Base-by-base conservation (phyloP, 2,797 vertebrate genomes). In the Chaetodon trifasciatus region DNA sequence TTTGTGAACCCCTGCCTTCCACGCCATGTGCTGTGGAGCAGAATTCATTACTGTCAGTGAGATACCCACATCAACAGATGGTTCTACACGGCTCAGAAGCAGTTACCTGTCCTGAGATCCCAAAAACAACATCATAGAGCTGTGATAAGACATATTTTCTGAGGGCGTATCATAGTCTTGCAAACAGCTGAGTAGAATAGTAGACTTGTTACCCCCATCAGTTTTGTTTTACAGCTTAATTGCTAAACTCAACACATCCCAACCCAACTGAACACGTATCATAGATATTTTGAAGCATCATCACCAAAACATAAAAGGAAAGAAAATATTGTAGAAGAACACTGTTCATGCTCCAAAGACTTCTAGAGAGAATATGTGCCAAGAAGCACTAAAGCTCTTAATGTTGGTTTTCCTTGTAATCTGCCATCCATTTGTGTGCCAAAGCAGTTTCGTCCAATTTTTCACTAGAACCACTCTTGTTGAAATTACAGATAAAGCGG, bases 1-100 rank as follows among this genome's bases (percentile, higher is more conserved):
- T 28, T 88, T 84, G 71, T 82, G 56, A 88, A 92, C 86, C 62
- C 64, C 55, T 68, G 70, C 52, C 28, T 70, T 87, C 40, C 32
- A 70, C 75, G 55, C 39, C 71, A 71, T 81, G 70, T 61, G 82
- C 70, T 82, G 49, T 28, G 49, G 70, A 83, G 39, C 35, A 82
- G 52, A 86, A 92, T 89, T 57, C 78, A 92, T 88, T 76, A 35
- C 28, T 28, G 28, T 28, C 3, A 74, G 86, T 89, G 53, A 72
- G 74, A 87, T 57, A 61, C 57, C 68, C 74, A 52, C 60, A 79
- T 81, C 55, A 81, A 76, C 86, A 88, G 74, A 87, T 69, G 77
- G 78, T 77, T 80, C 70, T n/a, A 68, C 32, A 28, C 11, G 9
- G 58, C 40, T 70, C 62, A 19, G 35, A 37, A 82, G 42, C 44